Evolutionary conservation across 1,140 invertebrate species (phyloP).

Genomic region (Heliconius melpomene): DNA sequence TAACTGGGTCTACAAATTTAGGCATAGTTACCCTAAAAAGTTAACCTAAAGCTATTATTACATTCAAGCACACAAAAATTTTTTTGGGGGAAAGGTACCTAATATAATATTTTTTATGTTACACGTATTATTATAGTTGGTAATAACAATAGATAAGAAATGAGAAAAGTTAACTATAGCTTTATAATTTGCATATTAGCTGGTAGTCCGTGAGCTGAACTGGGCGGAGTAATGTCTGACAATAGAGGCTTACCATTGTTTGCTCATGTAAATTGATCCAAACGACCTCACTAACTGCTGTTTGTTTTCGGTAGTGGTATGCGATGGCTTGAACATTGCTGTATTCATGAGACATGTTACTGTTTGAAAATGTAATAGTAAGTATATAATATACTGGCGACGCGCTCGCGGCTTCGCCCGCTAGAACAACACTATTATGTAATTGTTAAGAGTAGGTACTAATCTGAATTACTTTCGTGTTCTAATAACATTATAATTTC

Average conservation of each 20-base stretch:
- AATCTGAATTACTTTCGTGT: no score
- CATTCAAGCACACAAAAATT: no score
- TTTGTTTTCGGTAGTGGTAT: constrained; percentile 64
- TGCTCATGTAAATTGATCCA: constrained; percentile 52
- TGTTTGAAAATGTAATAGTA: not conserved
- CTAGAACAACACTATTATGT: no score
- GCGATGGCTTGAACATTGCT: constrained; percentile 23
- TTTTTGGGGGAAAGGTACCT: no score
- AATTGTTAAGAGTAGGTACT: no score
- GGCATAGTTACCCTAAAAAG: no score
- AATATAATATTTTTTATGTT: no score
- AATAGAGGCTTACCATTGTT: constrained; percentile 57
- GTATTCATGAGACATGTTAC: not conserved
- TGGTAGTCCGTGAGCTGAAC: constrained; percentile 37
- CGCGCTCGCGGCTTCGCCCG: no score
- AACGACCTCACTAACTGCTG: constrained; percentile 48
- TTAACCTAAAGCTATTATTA: no score
- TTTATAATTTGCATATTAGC: constrained; percentile 37
- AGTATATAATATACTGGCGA: not conserved
- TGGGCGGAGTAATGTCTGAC: constrained; percentile 49
- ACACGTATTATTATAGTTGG: not conserved
- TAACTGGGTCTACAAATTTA: no score
- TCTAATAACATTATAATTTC: no score
- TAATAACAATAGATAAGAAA: not conserved
- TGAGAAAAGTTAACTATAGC: not conserved